Base-by-base conservation (phyloP, 53 echinoderm and acorn worm genomes). In the Henricia sp. region DNA sequence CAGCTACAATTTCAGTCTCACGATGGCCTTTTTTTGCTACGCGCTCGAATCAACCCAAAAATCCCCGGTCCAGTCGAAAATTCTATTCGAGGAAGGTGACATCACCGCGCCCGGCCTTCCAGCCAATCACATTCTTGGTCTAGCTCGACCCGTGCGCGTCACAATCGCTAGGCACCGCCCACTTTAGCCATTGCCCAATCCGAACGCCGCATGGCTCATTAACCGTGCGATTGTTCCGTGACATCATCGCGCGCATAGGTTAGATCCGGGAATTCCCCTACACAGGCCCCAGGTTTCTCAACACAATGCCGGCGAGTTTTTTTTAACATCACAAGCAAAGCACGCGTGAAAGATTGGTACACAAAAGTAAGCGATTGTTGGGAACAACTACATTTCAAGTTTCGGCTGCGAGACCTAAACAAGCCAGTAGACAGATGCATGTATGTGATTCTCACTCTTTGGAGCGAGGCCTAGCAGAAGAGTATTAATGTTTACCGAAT, bases 401-500 rank as follows among this genome's bases (percentile, higher is more conserved):
- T 1, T 57, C 26, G 59, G 42, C 28, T 4, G 42, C 19, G 59
- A 56, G 17, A 55, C 28, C 33, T 41, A 40, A 76, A 76, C 76
- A 74, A 6, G 40, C 36, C 21, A 39, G 39, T 26, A 37, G 36
- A 25, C 28, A n/a, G n/a, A n/a, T n/a, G n/a, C n/a, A n/a, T n/a
- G n/a, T n/a, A n/a, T n/a, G 27, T 55, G 36, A 25, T 41, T 16
- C 74, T 74, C 38, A 50, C 74, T 54, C 60, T 30, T 28, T 59
- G 64, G 65, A 80, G 44, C 43, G 65, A 50, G 80, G 40, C 10
- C 1, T n/a, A 19, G 0, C 21, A 17, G 33, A 21, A 64, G n/a
- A 64, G 2, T 80, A 80, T 80, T 80, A 80, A 80, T 80, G 80
- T 80, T 63, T 80, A 44, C 62, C 80, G 59, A 80, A 63, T 80